Evolutionary conservation across 2,113 vertebrate genomes (phyloP), one percentile per base, ranked within the genome.

Genomic region (Campylomormyrus tamandua): DNA sequence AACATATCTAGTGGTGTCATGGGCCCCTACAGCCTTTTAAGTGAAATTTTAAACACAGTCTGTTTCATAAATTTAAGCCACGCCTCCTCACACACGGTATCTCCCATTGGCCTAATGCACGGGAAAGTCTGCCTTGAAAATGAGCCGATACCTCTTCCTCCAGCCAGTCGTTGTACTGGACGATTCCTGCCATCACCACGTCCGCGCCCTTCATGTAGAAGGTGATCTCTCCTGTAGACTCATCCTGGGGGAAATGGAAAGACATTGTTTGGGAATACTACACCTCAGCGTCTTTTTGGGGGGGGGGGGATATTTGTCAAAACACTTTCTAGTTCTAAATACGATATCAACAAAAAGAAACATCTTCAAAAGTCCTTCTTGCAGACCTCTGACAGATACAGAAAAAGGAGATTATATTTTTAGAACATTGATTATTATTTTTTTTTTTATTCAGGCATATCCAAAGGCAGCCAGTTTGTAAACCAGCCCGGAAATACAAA

Each of bases 191-290:
- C 98, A 99, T 99, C 92, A 99, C 97, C 13, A 98, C 97, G 0
- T 99, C 98, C 0, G 98, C 98, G 1, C 98, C 98, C 91, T 99
- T 99, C 97, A 99, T 99, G 93, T 99, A 99, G 93, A 99, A 99
- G 0, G 97, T 99, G 91, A 99, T 99, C 91, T 99, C 98, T 90
- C 98, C 98, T 0, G 96, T 97, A 0, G 97, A 97, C 80, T 99
- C 98, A 89, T 99, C 98, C 98, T 99, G 49, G 49, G 91, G 90
- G 91, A 88, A 89, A 84, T 52, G 83, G n/a, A 21, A 1, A 45
- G 21, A 7, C 11, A 58, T 62, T 48, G 0, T 88, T 5, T 70
- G 49, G 84, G 48, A 21, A 89, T 86, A 89, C 17, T 24, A 46
- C 10, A n/a, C 11, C 24, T 19, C 49, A 87, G 45, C 2, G 2